Percentiles rank a stretch among this genome's conserved stretches.
phyloP scores from a whole-genome alignment of 1,140 invertebrate genomes.

The Drosophila cardini region DNA sequence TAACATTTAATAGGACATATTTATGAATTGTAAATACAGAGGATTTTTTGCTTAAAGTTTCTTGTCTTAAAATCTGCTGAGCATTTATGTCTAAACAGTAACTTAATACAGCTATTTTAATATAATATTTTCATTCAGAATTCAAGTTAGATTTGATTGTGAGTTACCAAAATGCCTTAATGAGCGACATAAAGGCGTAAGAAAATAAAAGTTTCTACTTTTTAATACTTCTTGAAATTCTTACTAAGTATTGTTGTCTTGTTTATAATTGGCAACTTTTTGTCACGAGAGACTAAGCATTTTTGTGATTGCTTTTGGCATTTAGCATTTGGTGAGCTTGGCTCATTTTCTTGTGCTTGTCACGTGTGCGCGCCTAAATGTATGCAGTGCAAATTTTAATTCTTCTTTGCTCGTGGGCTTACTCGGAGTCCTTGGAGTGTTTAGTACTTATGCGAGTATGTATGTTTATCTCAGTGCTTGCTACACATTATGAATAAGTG shows the following conservation, averaged over 20 bases:
- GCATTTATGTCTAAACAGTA: too few species aligned
- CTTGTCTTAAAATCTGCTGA: too few species aligned
- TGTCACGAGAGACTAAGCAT: too few species aligned
- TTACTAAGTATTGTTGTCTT: background rate
- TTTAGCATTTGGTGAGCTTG: background rate
- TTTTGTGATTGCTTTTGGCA: background rate
- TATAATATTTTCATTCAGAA: too few species aligned
- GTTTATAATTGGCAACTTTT: background rate
- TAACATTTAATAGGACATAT: too few species aligned
- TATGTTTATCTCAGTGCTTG: background rate
- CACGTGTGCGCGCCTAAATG: constrained; percentile 59
- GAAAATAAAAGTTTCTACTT: background rate
- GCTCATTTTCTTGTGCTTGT: constrained; percentile 45
- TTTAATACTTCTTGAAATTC: too few species aligned
- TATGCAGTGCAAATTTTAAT: constrained; percentile 64
- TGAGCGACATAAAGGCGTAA: too few species aligned
- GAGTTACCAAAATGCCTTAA: too few species aligned
- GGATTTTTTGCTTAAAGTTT: too few species aligned
- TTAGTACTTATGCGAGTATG: constrained; percentile 8
- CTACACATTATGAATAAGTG: constrained; percentile 15
- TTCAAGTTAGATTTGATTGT: too few species aligned
- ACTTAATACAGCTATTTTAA: too few species aligned
- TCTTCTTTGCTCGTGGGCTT: constrained; percentile 21
- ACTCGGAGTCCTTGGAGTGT: constrained; percentile 13
- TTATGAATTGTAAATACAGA: too few species aligned